Conservation (phyloP, 1,140 invertebrate species). For the Helicorthomorpha holstii region DNA sequence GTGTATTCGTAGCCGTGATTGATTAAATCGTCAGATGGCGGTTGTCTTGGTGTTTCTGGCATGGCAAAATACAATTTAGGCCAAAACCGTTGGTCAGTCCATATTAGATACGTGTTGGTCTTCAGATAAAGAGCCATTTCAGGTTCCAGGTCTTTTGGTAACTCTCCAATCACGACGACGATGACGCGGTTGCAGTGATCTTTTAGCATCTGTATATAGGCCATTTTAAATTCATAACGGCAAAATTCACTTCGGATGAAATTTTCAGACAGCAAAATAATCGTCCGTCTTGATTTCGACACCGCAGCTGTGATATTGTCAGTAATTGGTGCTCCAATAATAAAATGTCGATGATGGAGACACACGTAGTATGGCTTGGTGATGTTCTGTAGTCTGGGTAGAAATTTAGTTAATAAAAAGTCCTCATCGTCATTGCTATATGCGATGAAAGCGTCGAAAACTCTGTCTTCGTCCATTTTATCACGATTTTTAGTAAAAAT, state of each 20-base stretch:
- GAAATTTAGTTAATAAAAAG: constrained; percentile 21
- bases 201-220: constrained; percentile 19
- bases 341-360: constrained; percentile 5
- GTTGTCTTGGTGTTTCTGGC: too few species aligned
- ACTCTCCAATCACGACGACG: constrained; percentile 18
- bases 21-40: too few species aligned
- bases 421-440: constrained; percentile 21
- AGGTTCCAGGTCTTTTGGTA: constrained; percentile 19
- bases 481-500: constrained; percentile 38
- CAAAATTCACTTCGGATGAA: constrained; percentile 22
- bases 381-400: constrained; percentile 21
- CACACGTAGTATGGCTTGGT: constrained; percentile 5
- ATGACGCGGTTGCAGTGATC: constrained; percentile 17
- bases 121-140: constrained; percentile 26
- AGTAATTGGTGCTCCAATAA: background rate
- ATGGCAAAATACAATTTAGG: constrained; percentile 78
- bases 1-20: too few species aligned
- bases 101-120: constrained; percentile 54
- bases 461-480: constrained; percentile 30
- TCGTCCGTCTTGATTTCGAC: background rate
- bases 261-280: constrained; percentile 16
- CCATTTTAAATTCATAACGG: constrained; percentile 19
- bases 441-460: constrained; percentile 11
- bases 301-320: background rate
- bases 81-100: constrained; percentile 88